phyloP scores from a whole-genome alignment of 2,113 vertebrate species.

The Scomber colias region DNA sequence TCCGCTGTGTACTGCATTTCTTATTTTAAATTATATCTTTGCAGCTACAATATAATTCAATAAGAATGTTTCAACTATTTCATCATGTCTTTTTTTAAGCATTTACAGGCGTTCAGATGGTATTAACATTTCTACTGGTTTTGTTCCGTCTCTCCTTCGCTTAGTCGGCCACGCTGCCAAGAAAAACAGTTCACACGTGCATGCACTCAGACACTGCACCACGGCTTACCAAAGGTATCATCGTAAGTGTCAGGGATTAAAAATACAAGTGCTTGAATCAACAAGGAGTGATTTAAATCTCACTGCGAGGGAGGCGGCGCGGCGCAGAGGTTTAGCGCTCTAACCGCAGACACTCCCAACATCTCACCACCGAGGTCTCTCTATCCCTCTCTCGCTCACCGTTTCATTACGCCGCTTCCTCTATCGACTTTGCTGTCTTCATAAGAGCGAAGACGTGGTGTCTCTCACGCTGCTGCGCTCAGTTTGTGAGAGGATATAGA shows the following conservation, averaged over 20 bases:
- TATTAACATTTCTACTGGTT: conserved; percentile 23
- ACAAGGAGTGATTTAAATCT: conserved; percentile 72
- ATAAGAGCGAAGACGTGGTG: background rate
- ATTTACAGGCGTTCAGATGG: conserved; percentile 8
- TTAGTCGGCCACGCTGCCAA: conserved; percentile 52
- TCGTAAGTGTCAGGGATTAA: conserved; percentile 69
- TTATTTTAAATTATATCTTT: too few relatives aligned
- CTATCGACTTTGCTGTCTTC: background rate
- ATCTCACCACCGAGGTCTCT: conserved; percentile 31
- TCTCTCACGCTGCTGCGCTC: background rate
- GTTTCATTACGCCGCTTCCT: background rate
- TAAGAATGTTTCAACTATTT: too few relatives aligned
- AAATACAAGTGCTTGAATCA: conserved; percentile 77
- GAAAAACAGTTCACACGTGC: conserved; percentile 57
- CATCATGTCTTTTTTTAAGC: background rate
- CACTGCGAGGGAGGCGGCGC: conserved; percentile 60
- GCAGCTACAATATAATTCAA: too few relatives aligned
- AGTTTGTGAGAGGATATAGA: background rate
- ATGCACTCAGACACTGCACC: conserved; percentile 31
- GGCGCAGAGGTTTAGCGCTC: conserved; percentile 58
- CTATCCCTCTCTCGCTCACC: background rate
- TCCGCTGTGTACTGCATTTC: too few relatives aligned
- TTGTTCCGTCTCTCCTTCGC: conserved; percentile 33
- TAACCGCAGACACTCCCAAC: conserved; percentile 64
- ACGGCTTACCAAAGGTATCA: conserved; percentile 53